Evolutionary conservation across 1,140 invertebrate species (phyloP), one percentile per base, ranked within the genome.

Genomic region (Lepidostoma basale): DNA sequence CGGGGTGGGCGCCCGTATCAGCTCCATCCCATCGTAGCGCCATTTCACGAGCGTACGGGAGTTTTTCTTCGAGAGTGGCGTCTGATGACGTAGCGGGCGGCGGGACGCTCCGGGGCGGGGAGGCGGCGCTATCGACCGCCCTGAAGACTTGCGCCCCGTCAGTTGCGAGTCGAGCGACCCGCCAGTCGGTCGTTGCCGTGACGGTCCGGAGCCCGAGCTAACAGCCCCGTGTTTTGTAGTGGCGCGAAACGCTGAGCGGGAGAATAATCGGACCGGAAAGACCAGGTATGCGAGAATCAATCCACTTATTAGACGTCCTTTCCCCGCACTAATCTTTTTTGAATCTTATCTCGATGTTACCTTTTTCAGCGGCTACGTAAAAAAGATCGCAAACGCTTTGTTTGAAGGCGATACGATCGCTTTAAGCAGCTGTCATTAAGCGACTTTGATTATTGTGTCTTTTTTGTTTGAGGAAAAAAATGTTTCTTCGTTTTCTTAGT

Each of bases 11-110:
- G n/a, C 5, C 40, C 40, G 25, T 62, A 62, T 62, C 59, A 47
- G 59, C 59, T 47, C 40, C 59, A 62, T 62, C 59, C 44, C 59
- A 62, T 45, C 59, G 59, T 30, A 30, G 59, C n/a, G 59, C 59
- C 59, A 62, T 62, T 62, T 62, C 59, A 62, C 59, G 59, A 62
- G 39, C 58, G 58, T 60, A 60, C 40, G 40, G 39, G 58, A 62
- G 59, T 62, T 62, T 62, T 62, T 62, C 59, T 30, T 47, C 42
- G 42, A 62, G 59, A 62, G 59, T 47, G 59, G 59, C 59, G 59
- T 62, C 59, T 62, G 59, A 62, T 62, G 59, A 62, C 59, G 59
- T 62, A 59, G 56, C 56, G 56, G 36, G 56, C 56, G 56, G 30
- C 56, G 56, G 16, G 47, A 23, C 47, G 59, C n/a, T 8, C 30